Conservation (phyloP, 2,888 invertebrate species). For the Eucera pruinosa region DNA sequence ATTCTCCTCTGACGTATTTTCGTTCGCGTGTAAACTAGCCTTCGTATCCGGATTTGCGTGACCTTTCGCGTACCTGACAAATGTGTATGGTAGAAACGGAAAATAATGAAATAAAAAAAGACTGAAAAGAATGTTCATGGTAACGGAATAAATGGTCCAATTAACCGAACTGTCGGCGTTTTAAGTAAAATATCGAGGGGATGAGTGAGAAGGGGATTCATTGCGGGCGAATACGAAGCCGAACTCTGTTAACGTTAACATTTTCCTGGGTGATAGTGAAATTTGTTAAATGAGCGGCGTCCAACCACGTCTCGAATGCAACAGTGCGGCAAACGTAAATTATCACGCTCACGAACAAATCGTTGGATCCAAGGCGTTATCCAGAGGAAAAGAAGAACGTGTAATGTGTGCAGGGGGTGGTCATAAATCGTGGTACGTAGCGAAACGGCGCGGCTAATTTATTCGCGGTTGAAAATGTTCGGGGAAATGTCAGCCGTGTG, state of each 20-base stretch:
- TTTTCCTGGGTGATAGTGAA: slow-evolving; percentile 18
- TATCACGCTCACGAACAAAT: slow-evolving; percentile 14
- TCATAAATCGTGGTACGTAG: slow-evolving; percentile 26
- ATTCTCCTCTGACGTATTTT: slow-evolving; percentile 57
- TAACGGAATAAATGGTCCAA: slow-evolving; percentile 45
- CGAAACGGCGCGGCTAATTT: slow-evolving; percentile 24
- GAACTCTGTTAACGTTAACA: slow-evolving; percentile 1
- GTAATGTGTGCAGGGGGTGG: neutral
- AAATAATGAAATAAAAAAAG: neutral
- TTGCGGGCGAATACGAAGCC: neutral
- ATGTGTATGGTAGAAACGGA: neutral
- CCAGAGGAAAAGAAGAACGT: slow-evolving; percentile 10
- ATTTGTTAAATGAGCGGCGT: slow-evolving; percentile 17
- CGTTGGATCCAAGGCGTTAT: neutral
- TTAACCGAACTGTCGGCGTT: slow-evolving; percentile 38
- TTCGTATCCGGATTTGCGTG: slow-evolving; percentile 62
- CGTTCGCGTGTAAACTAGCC: slow-evolving; percentile 18
- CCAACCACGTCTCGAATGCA: slow-evolving; percentile 22
- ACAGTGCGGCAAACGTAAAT: slow-evolving; percentile 21
- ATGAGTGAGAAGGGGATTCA: neutral
- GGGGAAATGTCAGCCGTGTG: slow-evolving; percentile 33
- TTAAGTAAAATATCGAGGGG: slow-evolving; percentile 47
- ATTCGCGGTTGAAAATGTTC: slow-evolving; percentile 15
- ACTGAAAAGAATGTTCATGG: neutral
- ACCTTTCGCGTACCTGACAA: slow-evolving; percentile 50